These are phyloP conservation scores for Apodemia zela DNA, from an alignment of 2,888 invertebrate species.

Conservation along the genomic window DNA sequence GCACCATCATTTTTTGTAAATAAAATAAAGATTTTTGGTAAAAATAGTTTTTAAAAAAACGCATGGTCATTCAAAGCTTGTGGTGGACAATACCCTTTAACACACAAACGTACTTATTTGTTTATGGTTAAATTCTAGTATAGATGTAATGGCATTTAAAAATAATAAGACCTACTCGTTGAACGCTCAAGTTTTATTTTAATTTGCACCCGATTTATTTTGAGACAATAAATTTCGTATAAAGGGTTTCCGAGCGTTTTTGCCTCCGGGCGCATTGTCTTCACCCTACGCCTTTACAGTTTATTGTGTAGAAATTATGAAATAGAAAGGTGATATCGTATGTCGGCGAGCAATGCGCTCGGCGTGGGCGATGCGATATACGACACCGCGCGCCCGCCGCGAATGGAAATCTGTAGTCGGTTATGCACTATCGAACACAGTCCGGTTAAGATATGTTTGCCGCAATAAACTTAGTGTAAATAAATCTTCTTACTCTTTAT, in stretches of 20 bases:
- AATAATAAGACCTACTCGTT: slow-evolving; percentile 49
- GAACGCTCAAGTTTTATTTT: slow-evolving; percentile 63
- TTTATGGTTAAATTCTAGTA: too few species aligned
- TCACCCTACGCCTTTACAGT: slow-evolving; percentile 73
- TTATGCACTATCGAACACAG: neutral
- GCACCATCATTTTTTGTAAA: too few species aligned
- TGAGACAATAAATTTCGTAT: slow-evolving; percentile 76
- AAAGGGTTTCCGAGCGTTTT: slow-evolving; percentile 75
- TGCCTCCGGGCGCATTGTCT: slow-evolving; percentile 80
- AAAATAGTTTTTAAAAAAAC: too few species aligned
- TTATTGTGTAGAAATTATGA: slow-evolving; percentile 74
- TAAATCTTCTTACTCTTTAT: too few species aligned
- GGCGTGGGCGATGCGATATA: slow-evolving; percentile 40
- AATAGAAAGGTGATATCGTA: slow-evolving; percentile 77
- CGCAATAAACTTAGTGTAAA: too few species aligned
- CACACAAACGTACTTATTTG: too few species aligned
- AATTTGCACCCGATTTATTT: slow-evolving; percentile 80
- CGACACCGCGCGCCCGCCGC: slow-evolving; percentile 31
- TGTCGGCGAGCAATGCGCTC: slow-evolving; percentile 52
- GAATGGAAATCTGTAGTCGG: neutral
- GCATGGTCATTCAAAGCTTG: too few species aligned
- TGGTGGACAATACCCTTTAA: too few species aligned
- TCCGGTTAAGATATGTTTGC: too few species aligned
- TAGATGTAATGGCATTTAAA: slow-evolving; percentile 11
- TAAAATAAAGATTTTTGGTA: too few species aligned